These are phyloP conservation scores for Eriocheir sinensis DNA, from an alignment of 1,140 invertebrate genomes.

Conservation along the genomic window DNA sequence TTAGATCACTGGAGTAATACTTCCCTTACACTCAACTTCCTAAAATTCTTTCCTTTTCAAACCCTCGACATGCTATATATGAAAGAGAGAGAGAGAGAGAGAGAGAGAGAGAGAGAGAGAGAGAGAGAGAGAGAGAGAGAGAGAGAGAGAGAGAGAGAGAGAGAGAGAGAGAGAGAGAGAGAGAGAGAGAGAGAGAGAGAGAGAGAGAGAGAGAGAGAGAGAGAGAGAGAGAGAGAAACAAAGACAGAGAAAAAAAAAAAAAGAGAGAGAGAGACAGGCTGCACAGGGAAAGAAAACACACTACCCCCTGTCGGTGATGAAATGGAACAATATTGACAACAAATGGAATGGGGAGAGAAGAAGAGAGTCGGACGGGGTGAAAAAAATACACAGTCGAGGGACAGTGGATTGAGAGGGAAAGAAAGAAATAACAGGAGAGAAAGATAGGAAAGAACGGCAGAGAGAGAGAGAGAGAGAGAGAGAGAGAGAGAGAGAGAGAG, in stretches of 20 bases:
- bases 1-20: no score
- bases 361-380: not conserved
- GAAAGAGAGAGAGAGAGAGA: not conserved
- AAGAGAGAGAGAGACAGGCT: not conserved
- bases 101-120: not conserved
- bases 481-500: conserved; percentile 17
- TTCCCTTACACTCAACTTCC: no score
- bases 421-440: no score
- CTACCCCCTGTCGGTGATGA: not conserved
- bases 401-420: not conserved
- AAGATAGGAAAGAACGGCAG: not conserved
- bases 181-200: not conserved
- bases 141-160: not conserved
- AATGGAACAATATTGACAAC: not conserved
- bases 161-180: not conserved
- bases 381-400: not conserved
- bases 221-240: not conserved
- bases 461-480: conserved; percentile 19
- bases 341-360: not conserved
- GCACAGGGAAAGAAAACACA: not conserved
- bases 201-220: not conserved
- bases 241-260: not conserved
- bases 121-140: not conserved
- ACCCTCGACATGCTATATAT: no score
- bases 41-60: no score